These are phyloP conservation scores for Troides helena DNA, from an alignment of 2,888 invertebrate species.

Conservation along the genomic window DNA sequence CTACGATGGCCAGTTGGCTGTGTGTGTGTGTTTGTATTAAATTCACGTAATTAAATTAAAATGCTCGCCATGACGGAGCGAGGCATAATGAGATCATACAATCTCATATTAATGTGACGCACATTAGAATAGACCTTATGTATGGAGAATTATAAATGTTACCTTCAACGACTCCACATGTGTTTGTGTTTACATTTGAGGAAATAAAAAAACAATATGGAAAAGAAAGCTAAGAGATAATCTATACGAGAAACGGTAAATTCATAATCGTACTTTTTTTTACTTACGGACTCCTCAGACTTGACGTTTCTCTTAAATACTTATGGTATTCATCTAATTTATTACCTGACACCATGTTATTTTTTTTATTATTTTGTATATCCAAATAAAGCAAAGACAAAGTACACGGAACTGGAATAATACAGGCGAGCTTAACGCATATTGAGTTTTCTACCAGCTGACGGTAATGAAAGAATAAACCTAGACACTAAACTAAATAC, in stretches of 20 bases:
- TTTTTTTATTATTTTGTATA: no score
- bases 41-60: slow-evolving; percentile 20
- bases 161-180: background rate
- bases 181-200: background rate
- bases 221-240: background rate
- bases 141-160: slow-evolving; percentile 3
- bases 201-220: background rate
- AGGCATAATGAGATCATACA: slow-evolving; percentile 15
- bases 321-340: no score
- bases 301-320: no score
- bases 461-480: no score
- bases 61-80: slow-evolving; percentile 5
- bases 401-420: no score
- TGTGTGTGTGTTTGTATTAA: background rate
- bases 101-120: slow-evolving; percentile 7
- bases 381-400: no score
- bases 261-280: background rate
- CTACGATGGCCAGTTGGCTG: background rate
- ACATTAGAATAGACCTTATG: slow-evolving; percentile 7
- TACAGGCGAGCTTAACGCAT: no score
- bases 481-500: no score
- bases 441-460: no score
- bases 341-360: no score
- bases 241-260: background rate
- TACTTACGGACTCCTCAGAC: no score